A percentile compares a stretch with the other conserved stretches of the same genome.
Evolutionary conservation across 2,113 vertebrate genomes (phyloP).

Genomic region (Thalassoma bifasciatum): DNA sequence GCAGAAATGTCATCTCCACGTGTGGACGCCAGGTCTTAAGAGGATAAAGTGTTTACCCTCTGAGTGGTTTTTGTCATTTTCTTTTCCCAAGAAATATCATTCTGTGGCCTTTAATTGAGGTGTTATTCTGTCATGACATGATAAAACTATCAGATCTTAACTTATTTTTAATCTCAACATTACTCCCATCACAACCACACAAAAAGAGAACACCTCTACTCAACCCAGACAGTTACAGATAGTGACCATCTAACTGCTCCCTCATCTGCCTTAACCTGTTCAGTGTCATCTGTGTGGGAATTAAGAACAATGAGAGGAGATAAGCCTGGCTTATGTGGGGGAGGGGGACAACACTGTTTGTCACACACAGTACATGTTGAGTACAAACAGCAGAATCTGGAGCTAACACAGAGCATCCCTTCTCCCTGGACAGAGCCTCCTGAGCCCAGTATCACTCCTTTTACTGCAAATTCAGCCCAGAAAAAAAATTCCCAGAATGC

Average conservation of each 20-base stretch:
- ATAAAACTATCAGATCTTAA: too few relatives aligned
- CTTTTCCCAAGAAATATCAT: too few relatives aligned
- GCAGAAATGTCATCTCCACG: too few relatives aligned
- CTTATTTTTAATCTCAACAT: too few relatives aligned
- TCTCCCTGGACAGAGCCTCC: neutral
- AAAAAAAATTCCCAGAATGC: constrained; percentile 53
- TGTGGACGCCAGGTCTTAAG: too few relatives aligned
- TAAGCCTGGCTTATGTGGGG: neutral
- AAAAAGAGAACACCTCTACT: too few relatives aligned
- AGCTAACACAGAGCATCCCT: neutral
- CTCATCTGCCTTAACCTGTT: neutral
- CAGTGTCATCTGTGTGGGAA: neutral
- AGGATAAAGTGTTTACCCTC: too few relatives aligned
- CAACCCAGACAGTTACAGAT: too few relatives aligned
- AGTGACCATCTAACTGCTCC: neutral
- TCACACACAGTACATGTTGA: neutral
- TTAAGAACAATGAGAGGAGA: neutral
- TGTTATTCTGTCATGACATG: too few relatives aligned
- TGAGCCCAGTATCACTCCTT: constrained; percentile 8
- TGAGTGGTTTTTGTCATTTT: too few relatives aligned
- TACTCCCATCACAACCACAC: too few relatives aligned
- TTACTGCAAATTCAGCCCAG: neutral
- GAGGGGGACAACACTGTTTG: neutral
- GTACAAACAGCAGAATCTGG: neutral
- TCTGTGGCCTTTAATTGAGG: too few relatives aligned